These are phyloP conservation scores for Drosophila pseudoananassae DNA, from an alignment of 1,140 invertebrate genomes.

Conservation along the genomic window DNA sequence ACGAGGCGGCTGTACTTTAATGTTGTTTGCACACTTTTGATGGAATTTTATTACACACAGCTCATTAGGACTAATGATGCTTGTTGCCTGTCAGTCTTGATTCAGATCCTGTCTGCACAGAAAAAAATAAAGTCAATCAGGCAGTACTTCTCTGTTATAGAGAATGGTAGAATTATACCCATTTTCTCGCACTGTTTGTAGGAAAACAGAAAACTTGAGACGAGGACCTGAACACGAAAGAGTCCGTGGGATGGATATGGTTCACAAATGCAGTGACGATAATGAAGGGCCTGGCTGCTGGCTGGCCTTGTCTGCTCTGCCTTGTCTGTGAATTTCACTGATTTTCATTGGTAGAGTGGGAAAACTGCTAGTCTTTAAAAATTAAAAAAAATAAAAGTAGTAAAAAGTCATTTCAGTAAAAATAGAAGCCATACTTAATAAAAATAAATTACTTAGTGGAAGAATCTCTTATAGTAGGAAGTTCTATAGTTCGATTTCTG, in stretches of 20 bases:
- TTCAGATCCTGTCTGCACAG: constrained; percentile 19
- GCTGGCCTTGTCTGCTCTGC: constrained; percentile 26
- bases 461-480: no score
- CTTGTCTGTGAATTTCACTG: constrained; percentile 70
- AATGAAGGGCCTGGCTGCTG: constrained; percentile 39
- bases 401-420: background rate
- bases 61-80: constrained; percentile 80
- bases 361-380: no score
- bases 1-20: constrained; percentile 24
- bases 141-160: no score
- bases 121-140: no score
- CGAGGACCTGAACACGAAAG: constrained; percentile 1
- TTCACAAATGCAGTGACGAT: constrained; percentile 25
- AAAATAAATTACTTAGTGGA: no score
- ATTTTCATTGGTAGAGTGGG: constrained; percentile 39
- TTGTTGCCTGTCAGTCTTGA: constrained; percentile 63
- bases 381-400: background rate
- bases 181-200: background rate
- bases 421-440: no score
- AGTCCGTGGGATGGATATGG: background rate
- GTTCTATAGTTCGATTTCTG: no score
- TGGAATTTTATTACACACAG: constrained; percentile 76
- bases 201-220: constrained; percentile 36
- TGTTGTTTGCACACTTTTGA: constrained; percentile 61
- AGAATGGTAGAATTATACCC: background rate